Conservation (phyloP, 2,797 vertebrate species). For the Danio jaintianensis region DNA sequence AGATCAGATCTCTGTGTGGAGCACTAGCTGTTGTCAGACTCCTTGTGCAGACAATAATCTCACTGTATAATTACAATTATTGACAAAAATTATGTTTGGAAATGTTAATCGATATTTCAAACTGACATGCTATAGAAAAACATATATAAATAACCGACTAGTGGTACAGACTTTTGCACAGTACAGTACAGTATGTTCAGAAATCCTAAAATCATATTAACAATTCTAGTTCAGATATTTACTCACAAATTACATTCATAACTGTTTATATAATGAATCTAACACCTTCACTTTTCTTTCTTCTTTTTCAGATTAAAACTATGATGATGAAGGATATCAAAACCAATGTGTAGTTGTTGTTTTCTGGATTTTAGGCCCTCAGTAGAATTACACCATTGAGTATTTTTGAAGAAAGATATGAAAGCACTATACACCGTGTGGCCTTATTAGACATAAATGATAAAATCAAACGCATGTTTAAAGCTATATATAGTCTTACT, state of each 20-base stretch:
- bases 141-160: no score
- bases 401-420: slow-evolving; percentile 46
- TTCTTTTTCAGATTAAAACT: slow-evolving; percentile 71
- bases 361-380: slow-evolving; percentile 39
- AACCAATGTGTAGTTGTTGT: background rate
- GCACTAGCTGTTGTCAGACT: no score
- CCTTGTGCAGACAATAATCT: no score
- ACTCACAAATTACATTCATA: background rate
- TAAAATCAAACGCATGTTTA: slow-evolving; percentile 38
- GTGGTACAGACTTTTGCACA: no score
- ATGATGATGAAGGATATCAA: slow-evolving; percentile 43
- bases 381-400: slow-evolving; percentile 22
- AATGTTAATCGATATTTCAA: no score
- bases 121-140: no score
- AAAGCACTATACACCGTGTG: slow-evolving; percentile 24
- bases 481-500: slow-evolving; percentile 16
- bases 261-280: slow-evolving; percentile 20
- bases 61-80: no score
- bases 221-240: background rate
- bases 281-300: slow-evolving; percentile 35
- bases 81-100: no score
- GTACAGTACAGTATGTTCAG: background rate
- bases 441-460: background rate
- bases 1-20: no score
- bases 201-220: background rate